phyloP scores from a whole-genome alignment of 2,888 invertebrate species.

The Cacoxenus indagator region DNA sequence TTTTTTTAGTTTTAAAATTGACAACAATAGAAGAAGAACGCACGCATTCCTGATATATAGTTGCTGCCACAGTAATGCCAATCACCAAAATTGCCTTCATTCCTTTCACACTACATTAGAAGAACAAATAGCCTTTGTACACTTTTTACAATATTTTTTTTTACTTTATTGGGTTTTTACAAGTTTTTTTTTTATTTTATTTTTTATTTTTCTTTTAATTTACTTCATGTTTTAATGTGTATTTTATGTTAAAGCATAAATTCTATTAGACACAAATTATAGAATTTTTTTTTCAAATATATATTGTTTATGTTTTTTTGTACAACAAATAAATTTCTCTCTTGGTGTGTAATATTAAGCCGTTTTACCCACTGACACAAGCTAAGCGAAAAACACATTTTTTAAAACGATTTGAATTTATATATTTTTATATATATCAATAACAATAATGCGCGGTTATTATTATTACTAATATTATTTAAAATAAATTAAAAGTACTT shows the following conservation, averaged over 20 bases:
- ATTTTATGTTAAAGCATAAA: constrained; percentile 44
- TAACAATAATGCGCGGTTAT: no score
- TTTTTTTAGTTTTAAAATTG: no score
- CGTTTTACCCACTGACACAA: not conserved
- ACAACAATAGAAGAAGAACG: no score
- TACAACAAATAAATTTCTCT: not conserved
- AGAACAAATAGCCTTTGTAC: not conserved
- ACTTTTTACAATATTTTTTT: not conserved
- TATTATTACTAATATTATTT: constrained; percentile 18
- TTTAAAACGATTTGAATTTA: constrained; percentile 51
- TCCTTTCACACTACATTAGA: no score
- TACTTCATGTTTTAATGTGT: constrained; percentile 26
- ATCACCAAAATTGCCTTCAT: no score
- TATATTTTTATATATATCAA: no score
- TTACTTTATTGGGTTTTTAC: constrained; percentile 33
- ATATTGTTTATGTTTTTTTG: not conserved
- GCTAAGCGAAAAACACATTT: constrained; percentile 17
- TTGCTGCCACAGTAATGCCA: no score
- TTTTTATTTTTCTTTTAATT: constrained; percentile 37
- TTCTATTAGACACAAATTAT: constrained; percentile 44
- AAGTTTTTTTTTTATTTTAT: constrained; percentile 31
- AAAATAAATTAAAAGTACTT: constrained; percentile 25
- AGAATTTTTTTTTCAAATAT: constrained; percentile 22
- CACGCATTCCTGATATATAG: no score
- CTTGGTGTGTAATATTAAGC: not conserved